Conservation (phyloP, 2,797 vertebrate species). For the Crocodylus rhombifer region DNA sequence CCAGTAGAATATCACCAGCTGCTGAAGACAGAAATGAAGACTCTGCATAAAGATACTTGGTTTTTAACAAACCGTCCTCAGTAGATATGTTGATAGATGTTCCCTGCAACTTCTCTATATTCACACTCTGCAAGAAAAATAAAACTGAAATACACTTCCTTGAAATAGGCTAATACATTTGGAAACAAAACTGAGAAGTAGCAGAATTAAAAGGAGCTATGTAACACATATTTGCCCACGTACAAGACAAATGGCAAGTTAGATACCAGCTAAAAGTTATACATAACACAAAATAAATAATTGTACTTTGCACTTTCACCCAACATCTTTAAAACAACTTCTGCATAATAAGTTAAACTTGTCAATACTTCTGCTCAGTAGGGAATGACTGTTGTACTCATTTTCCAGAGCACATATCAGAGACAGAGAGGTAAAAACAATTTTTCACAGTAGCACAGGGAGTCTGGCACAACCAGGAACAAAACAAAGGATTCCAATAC, state of each 20-base stretch:
- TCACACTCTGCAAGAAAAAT: constrained; percentile 85
- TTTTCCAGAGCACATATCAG: neutral
- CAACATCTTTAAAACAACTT: neutral
- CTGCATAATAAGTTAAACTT: neutral
- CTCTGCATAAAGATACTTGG: constrained; percentile 92
- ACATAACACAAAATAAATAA: neutral
- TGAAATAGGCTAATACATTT: constrained; percentile 26
- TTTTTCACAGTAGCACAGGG: neutral
- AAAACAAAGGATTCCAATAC: neutral
- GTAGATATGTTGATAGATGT: constrained; percentile 90
- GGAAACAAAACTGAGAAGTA: constrained; percentile 25
- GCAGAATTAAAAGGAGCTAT: neutral
- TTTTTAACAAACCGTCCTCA: constrained; percentile 89
- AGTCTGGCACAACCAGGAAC: neutral
- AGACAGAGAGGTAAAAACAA: neutral
- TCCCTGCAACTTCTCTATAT: constrained; percentile 93
- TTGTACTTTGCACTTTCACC: neutral
- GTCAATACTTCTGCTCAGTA: neutral
- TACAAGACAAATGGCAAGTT: neutral
- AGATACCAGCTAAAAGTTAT: neutral
- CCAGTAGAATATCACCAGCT: constrained; percentile 90
- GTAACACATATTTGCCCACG: neutral
- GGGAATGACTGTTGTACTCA: neutral
- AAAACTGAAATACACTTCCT: constrained; percentile 47
- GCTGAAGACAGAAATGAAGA: constrained; percentile 87